Evolutionary conservation across 2,888 invertebrate species (phyloP).

Genomic region (Priocnemis perturbator): DNA sequence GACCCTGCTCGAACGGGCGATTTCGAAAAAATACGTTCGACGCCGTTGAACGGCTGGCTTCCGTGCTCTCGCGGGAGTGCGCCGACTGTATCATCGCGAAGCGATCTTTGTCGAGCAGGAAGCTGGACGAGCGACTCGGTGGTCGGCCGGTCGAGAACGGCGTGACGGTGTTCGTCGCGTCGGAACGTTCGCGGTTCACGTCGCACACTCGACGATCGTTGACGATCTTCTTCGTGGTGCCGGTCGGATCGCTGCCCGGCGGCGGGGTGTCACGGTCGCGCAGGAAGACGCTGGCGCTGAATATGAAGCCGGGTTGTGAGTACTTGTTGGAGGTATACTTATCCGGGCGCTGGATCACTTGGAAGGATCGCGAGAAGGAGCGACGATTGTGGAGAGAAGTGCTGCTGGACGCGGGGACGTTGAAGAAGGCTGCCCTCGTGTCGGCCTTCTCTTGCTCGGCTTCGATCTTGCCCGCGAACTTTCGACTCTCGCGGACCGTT

Average conservation of each 20-base stretch:
- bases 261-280: slow-evolving; percentile 10
- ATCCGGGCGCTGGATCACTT: slow-evolving; percentile 29
- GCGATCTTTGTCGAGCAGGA: too few species aligned
- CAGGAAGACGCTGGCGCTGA: slow-evolving; percentile 34
- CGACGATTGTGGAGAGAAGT: slow-evolving; percentile 7
- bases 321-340: slow-evolving; percentile 20
- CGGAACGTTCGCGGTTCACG: not conserved
- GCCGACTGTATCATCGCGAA: too few species aligned
- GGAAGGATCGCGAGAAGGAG: slow-evolving; percentile 28
- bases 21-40: not conserved
- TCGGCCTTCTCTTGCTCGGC: not conserved
- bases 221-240: slow-evolving; percentile 37
- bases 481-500: slow-evolving; percentile 3
- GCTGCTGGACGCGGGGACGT: not conserved
- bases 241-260: too few species aligned
- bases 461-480: not conserved
- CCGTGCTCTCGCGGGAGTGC: not conserved
- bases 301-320: slow-evolving; percentile 33
- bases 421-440: not conserved
- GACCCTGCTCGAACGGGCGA: not conserved
- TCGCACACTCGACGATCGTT: slow-evolving; percentile 1
- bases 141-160: slow-evolving; percentile 13
- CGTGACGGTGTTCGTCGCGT: slow-evolving; percentile 6
- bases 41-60: not conserved
- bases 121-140: not conserved